Base-by-base conservation (phyloP, 2,113 vertebrate species). In the Channa argus region DNA sequence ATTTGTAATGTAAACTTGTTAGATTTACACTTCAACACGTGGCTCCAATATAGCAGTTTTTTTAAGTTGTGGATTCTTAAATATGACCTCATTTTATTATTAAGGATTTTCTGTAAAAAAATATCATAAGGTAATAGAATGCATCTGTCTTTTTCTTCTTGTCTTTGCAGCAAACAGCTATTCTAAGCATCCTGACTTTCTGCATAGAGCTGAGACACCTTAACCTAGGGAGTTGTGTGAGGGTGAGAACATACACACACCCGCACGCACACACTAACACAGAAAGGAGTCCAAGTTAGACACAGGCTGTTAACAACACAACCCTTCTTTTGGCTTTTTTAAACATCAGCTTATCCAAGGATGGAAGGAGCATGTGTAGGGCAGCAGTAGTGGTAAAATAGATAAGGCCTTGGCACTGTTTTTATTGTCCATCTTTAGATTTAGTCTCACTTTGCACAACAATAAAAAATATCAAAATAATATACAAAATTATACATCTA, bases 151-250 rank as follows among this genome's bases (percentile, higher is more conserved):
- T 52, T 41, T 94, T 71, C 36, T 77, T 95, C 85, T 91, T 87
- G 24, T 88, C 41, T 1, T 91, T 54, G 0, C 93, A 99, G 98
- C 98, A 99, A 97, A 97, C 97, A 46, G 95, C 97, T 41, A 92
- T 99, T 79, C 94, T 99, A 92, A 98, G 95, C 91, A 97, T 99
- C 91, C 93, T 99, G 91, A 99, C 97, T 85, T 99, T 98, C 95
- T 99, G 97, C 84, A 92, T 95, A 5, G 96, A 98, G 84, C 94
- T 99, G 87, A 96, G 93, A 83, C 96, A 99, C 92, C 96, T 99
- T 82, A 98, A 96, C 93, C 92, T 99, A 59, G 98, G 97, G 73
- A 99, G 97, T 90, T 99, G 98, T 3, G 94, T 98, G 67, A 96
- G 97, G 97, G 98, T 98, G 88, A 96, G 97, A 75, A 56, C 53